Percentiles rank a stretch among this genome's conserved stretches.
These are phyloP conservation scores for Sciurus vulgaris DNA, from an alignment of 2,797 vertebrate species.

Conservation along the genomic window DNA sequence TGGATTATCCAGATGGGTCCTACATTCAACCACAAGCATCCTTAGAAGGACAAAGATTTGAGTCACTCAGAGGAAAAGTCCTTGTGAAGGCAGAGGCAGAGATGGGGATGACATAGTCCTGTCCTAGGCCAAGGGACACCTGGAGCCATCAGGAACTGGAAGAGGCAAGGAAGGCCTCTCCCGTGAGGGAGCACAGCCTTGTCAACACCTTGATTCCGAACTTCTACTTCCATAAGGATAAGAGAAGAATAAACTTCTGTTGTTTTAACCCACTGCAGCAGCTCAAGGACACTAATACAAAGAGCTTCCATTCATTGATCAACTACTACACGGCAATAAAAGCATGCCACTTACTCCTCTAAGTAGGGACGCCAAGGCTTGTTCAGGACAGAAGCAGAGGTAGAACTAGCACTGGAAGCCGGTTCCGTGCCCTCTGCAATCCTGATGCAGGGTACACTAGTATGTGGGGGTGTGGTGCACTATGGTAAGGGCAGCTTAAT, in stretches of 20 bases:
- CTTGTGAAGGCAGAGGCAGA: neutral
- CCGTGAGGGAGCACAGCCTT: neutral
- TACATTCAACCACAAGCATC: neutral
- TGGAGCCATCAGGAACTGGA: no score
- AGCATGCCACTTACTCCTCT: neutral
- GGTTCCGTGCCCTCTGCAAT: neutral
- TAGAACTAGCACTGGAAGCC: neutral
- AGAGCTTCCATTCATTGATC: neutral
- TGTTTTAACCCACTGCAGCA: neutral
- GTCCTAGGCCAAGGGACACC: no score
- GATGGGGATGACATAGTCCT: neutral
- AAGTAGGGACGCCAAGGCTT: neutral
- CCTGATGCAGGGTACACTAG: no score
- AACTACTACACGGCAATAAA: neutral
- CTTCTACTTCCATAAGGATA: neutral
- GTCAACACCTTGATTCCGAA: neutral
- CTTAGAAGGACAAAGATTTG: neutral
- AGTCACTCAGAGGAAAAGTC: neutral
- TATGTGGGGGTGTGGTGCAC: fast-evolving
- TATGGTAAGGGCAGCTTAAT: neutral
- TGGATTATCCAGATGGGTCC: neutral
- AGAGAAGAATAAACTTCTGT: neutral
- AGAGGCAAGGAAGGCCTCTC: no score
- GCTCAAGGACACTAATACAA: neutral
- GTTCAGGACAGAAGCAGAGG: neutral